Conservation (phyloP, 1,140 invertebrate species). For the Chironomus tepperi region DNA sequence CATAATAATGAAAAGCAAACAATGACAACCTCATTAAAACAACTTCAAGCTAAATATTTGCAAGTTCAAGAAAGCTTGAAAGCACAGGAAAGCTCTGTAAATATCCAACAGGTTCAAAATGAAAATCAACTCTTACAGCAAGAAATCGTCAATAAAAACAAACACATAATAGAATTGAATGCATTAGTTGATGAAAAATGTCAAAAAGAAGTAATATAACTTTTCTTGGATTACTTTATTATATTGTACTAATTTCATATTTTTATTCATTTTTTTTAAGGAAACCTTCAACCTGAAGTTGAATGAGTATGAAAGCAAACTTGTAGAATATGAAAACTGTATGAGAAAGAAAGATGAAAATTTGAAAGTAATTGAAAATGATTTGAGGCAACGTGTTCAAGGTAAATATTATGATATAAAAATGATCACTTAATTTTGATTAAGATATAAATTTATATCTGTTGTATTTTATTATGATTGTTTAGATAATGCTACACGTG, state of each 20-base stretch:
- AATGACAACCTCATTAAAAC: slow-evolving; percentile 33
- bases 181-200: not conserved
- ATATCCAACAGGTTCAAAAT: slow-evolving; percentile 30
- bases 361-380: not conserved
- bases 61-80: slow-evolving; percentile 34
- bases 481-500: slow-evolving; percentile 25
- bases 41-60: slow-evolving; percentile 34
- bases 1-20: slow-evolving; percentile 34
- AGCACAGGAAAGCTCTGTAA: slow-evolving; percentile 34
- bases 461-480: too few species aligned
- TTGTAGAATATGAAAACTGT: not conserved
- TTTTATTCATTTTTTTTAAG: not conserved
- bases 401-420: not conserved
- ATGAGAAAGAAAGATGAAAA: not conserved
- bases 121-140: slow-evolving; percentile 31
- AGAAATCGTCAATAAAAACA: slow-evolving; percentile 26
- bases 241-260: not conserved
- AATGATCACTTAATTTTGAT: too few species aligned
- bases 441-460: too few species aligned
- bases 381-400: not conserved
- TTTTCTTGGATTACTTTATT: not conserved
- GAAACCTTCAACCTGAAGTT: not conserved
- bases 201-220: slow-evolving; percentile 11
- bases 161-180: not conserved
- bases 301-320: not conserved